These are phyloP conservation scores for Dicrostonyx torquatus DNA, from an alignment of 2,797 vertebrate species.

Conservation along the genomic window DNA sequence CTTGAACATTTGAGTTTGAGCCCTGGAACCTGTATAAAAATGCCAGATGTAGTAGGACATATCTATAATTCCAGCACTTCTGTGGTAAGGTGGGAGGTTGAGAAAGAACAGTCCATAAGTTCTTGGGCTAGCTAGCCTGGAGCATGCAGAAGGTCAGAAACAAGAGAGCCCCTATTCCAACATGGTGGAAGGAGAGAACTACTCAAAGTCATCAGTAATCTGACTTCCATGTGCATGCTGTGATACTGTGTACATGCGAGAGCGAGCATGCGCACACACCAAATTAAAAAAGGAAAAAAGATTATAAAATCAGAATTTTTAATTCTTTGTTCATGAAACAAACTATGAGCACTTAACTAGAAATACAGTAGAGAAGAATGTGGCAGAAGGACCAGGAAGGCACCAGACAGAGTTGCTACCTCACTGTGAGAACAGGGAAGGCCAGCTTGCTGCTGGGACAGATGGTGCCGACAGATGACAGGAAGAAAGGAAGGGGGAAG, in stretches of 20 bases:
- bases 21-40: background rate
- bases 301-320: slow-evolving; percentile 30
- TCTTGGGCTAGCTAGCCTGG: background rate
- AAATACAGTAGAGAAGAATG: slow-evolving; percentile 36
- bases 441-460: slow-evolving; percentile 47
- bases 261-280: background rate
- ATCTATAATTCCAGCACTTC: background rate
- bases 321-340: slow-evolving; percentile 41
- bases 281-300: background rate
- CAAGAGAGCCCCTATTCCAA: background rate
- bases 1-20: background rate
- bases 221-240: background rate
- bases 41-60: background rate
- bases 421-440: slow-evolving; percentile 35
- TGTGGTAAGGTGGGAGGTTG: background rate
- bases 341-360: slow-evolving; percentile 28
- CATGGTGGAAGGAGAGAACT: background rate
- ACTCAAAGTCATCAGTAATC: background rate
- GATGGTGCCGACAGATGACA: slow-evolving; percentile 65
- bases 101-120: background rate
- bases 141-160: background rate
- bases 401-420: slow-evolving; percentile 45
- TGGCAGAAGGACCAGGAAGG: slow-evolving; percentile 51
- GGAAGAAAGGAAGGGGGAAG: slow-evolving; percentile 29
- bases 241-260: background rate